phyloP scores from a whole-genome alignment of 2,888 invertebrate species.

The Exephanes ischioxanthus region DNA sequence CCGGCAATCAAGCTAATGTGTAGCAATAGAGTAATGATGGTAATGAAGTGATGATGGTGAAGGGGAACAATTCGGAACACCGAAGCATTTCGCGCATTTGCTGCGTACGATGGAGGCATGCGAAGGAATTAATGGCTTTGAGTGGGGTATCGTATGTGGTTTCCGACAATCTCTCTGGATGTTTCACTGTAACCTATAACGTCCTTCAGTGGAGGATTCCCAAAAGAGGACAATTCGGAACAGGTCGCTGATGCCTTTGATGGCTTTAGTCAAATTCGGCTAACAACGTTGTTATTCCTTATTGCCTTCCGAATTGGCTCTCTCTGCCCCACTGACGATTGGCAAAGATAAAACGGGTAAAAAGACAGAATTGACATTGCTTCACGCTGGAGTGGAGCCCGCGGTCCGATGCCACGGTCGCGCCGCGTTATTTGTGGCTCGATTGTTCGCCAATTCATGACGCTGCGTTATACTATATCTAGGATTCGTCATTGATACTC shows the following conservation, averaged over 20 bases:
- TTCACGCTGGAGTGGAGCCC: slow-evolving; percentile 53
- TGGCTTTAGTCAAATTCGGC: neutral
- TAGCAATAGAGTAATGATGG: slow-evolving; percentile 38
- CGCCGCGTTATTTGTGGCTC: slow-evolving; percentile 40
- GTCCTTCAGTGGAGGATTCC: neutral
- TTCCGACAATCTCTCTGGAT: neutral
- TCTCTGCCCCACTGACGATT: too few relatives aligned
- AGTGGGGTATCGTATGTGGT: neutral
- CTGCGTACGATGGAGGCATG: neutral
- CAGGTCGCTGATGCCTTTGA: neutral
- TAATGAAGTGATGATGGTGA: neutral
- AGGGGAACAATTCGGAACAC: neutral
- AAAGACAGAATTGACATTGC: slow-evolving; percentile 47
- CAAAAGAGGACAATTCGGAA: neutral
- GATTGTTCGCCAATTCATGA: slow-evolving; percentile 57
- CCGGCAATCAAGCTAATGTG: slow-evolving; percentile 59
- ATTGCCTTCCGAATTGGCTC: neutral
- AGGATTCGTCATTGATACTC: neutral
- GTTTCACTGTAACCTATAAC: neutral
- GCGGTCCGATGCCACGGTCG: slow-evolving; percentile 55
- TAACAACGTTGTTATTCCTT: neutral
- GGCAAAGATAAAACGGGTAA: neutral
- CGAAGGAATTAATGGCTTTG: neutral
- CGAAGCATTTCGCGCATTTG: neutral
- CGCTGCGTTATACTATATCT: neutral